These are phyloP conservation scores for Sardinella longiceps DNA, from an alignment of 2,797 vertebrate species.

Conservation along the genomic window DNA sequence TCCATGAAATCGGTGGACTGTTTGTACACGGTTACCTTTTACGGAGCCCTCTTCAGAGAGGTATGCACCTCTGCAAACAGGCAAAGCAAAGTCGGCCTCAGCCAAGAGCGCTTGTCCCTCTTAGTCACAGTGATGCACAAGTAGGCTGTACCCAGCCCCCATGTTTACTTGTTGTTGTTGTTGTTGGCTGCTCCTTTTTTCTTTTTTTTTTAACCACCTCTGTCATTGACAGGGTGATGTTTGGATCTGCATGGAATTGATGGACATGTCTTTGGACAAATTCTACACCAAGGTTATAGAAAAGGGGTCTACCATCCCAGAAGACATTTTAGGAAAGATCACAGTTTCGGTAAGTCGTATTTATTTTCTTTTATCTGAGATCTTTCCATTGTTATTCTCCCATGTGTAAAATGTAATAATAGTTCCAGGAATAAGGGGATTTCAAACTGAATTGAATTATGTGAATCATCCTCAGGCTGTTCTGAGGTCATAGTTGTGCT, in stretches of 20 bases:
- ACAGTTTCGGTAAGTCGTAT: slow-evolving; percentile 87
- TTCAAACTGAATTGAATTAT: neutral
- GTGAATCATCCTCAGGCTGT: neutral
- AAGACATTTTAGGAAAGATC: slow-evolving; percentile 98
- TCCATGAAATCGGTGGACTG: slow-evolving; percentile 98
- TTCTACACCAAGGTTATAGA: slow-evolving; percentile 98
- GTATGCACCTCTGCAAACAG: slow-evolving; percentile 60
- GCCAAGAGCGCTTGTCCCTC: neutral
- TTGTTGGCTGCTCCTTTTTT: neutral
- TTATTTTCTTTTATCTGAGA: neutral
- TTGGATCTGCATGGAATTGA: slow-evolving; percentile 99
- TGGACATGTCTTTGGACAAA: slow-evolving; percentile 99
- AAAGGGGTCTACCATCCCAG: slow-evolving; percentile 91
- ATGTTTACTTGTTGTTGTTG: neutral
- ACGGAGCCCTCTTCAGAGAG: slow-evolving; percentile 94
- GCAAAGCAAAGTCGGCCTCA: neutral
- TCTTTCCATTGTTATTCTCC: neutral
- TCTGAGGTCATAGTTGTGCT: neutral
- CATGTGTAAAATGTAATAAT: neutral
- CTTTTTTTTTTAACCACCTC: neutral
- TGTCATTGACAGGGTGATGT: slow-evolving; percentile 86
- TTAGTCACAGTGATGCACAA: neutral
- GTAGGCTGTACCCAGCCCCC: neutral
- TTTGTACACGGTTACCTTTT: slow-evolving; percentile 93
- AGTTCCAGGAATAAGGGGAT: neutral